Conservation (phyloP, 2,797 vertebrate species). For the Syngnathus acus region DNA sequence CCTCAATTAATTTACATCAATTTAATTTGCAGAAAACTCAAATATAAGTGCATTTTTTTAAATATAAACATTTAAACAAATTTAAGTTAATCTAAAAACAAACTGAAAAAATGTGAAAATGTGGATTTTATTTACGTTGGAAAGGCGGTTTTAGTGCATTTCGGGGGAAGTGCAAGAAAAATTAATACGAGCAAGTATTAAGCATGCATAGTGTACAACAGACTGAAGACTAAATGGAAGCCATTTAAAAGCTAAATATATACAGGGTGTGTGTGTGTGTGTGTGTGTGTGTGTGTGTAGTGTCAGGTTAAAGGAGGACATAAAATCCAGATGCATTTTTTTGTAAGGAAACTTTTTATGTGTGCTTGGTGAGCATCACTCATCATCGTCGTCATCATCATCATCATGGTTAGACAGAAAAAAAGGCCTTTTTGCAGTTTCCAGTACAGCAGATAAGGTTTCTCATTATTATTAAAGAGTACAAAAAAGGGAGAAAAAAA, state of each 20-base stretch:
- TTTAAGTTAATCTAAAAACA: too few relatives aligned
- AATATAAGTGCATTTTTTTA: too few relatives aligned
- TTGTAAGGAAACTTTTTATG: constrained; percentile 74
- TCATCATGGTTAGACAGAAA: constrained; percentile 49
- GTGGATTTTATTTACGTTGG: too few relatives aligned
- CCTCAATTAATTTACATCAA: too few relatives aligned
- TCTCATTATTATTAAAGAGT: constrained; percentile 74
- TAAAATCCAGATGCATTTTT: constrained; percentile 41
- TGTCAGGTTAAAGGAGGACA: constrained; percentile 9
- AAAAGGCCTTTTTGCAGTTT: constrained; percentile 63
- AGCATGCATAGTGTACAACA: not conserved
- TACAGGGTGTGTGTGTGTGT: not conserved
- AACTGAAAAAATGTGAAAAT: too few relatives aligned
- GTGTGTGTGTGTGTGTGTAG: not conserved
- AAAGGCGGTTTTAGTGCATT: not conserved
- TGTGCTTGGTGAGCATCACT: constrained; percentile 74
- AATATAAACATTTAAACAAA: too few relatives aligned
- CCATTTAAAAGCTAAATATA: too few relatives aligned
- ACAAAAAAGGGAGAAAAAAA: constrained; percentile 61
- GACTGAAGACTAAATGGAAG: not conserved
- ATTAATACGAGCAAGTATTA: not conserved
- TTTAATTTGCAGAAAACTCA: too few relatives aligned
- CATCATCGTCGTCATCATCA: constrained; percentile 48
- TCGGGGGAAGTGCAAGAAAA: not conserved
- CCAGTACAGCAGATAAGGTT: constrained; percentile 78